Evolutionary conservation across 2,888 invertebrate genomes (phyloP).

Genomic region (Mesoligia furuncula): DNA sequence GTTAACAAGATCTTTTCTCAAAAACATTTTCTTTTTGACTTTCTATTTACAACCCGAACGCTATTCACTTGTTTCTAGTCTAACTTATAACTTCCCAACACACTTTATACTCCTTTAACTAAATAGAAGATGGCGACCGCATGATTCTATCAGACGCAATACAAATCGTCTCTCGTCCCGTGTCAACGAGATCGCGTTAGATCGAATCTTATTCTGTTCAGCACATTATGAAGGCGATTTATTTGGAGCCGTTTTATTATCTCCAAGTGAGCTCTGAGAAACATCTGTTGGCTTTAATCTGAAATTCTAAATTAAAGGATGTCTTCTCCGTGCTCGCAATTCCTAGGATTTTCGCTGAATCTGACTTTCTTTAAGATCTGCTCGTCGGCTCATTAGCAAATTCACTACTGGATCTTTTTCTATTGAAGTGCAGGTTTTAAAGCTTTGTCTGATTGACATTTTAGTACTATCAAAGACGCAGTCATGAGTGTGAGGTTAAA

Average conservation of each 20-base stretch:
- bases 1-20: neutral
- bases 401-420: constrained; percentile 7
- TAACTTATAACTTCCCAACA: neutral
- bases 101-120: constrained; percentile 24
- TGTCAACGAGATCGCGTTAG: constrained; percentile 40
- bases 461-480: neutral
- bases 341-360: constrained; percentile 31
- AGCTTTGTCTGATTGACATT: neutral
- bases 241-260: constrained; percentile 44
- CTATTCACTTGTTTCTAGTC: neutral
- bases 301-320: constrained; percentile 48
- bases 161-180: constrained; percentile 40
- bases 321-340: constrained; percentile 27
- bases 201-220: constrained; percentile 54
- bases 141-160: constrained; percentile 34
- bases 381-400: constrained; percentile 45
- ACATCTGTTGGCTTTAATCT: constrained; percentile 54
- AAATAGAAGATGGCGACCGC: constrained; percentile 28
- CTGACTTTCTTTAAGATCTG: constrained; percentile 28
- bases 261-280: constrained; percentile 37
- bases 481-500: neutral
- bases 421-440: neutral
- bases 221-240: constrained; percentile 40
- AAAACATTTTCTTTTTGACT: neutral
- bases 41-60: neutral